Evolutionary conservation across 2,797 vertebrate genomes (phyloP).

Genomic region (Sus cebifrons): DNA sequence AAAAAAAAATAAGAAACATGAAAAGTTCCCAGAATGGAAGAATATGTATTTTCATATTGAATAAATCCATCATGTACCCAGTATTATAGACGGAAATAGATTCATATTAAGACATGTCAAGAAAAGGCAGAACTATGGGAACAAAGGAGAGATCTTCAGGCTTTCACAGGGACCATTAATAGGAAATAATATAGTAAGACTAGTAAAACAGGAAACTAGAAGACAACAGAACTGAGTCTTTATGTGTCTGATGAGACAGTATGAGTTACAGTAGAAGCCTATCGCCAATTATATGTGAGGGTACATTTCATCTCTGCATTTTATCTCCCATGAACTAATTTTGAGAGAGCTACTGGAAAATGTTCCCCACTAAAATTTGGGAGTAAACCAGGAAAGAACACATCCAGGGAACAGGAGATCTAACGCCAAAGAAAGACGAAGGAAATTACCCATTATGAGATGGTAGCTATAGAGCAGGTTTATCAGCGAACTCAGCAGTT

Average conservation of each 20-base stretch:
- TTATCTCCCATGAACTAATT: not conserved
- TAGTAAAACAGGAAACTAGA: not conserved
- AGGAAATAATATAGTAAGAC: not conserved
- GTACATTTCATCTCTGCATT: not conserved
- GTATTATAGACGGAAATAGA: not conserved
- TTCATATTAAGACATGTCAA: not conserved
- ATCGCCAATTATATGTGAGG: not conserved
- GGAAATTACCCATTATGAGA: not conserved
- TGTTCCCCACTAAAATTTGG: not conserved
- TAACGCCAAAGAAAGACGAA: not conserved
- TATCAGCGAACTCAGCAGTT: no score
- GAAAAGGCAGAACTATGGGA: not conserved
- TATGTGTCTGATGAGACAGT: not conserved
- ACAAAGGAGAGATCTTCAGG: not conserved
- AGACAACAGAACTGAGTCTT: not conserved
- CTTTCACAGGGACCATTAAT: not conserved
- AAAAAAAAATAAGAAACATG: not conserved
- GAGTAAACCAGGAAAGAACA: conserved; percentile 1
- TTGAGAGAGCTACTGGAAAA: not conserved
- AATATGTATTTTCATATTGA: not conserved
- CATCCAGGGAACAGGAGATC: not conserved
- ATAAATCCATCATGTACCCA: not conserved
- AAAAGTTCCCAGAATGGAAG: conserved; percentile 24
- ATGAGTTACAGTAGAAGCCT: not conserved
- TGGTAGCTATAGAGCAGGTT: not conserved